Conservation (phyloP, 2,888 invertebrate species). For the Harmothoe impar region DNA sequence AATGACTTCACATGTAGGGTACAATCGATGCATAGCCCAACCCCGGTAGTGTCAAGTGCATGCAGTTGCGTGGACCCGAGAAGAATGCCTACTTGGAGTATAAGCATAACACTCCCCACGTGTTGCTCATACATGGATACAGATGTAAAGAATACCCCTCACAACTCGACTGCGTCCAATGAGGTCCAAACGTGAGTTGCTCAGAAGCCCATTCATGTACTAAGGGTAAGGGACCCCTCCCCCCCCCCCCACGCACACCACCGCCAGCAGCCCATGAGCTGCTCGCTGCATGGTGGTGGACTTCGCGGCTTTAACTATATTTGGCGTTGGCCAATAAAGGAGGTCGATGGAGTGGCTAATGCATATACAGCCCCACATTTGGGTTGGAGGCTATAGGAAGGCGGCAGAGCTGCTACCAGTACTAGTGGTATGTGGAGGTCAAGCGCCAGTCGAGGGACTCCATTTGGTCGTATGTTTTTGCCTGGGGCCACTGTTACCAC, state of each 20-base stretch:
- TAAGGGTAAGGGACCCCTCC: too few species aligned
- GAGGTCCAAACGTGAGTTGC: too few species aligned
- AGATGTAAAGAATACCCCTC: too few species aligned
- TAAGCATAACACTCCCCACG: too few species aligned
- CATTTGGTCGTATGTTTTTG: background rate
- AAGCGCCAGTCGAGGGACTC: slow-evolving; percentile 6
- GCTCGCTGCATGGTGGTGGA: background rate
- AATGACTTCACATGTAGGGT: too few species aligned
- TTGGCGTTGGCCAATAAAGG: slow-evolving; percentile 35
- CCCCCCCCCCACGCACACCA: too few species aligned
- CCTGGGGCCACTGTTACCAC: slow-evolving; percentile 29
- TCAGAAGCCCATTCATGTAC: too few species aligned
- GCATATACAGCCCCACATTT: background rate
- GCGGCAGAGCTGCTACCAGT: background rate
- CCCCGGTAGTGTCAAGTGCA: too few species aligned
- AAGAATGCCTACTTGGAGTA: too few species aligned
- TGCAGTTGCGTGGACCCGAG: too few species aligned
- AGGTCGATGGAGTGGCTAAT: slow-evolving; percentile 2
- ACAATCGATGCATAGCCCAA: too few species aligned
- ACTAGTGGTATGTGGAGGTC: background rate
- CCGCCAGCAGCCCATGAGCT: background rate
- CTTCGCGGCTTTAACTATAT: background rate
- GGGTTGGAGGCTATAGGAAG: background rate
- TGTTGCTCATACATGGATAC: background rate
- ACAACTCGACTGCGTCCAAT: too few species aligned